Conservation (phyloP, 2,888 invertebrate genomes). For the Dynastes grantii region DNA sequence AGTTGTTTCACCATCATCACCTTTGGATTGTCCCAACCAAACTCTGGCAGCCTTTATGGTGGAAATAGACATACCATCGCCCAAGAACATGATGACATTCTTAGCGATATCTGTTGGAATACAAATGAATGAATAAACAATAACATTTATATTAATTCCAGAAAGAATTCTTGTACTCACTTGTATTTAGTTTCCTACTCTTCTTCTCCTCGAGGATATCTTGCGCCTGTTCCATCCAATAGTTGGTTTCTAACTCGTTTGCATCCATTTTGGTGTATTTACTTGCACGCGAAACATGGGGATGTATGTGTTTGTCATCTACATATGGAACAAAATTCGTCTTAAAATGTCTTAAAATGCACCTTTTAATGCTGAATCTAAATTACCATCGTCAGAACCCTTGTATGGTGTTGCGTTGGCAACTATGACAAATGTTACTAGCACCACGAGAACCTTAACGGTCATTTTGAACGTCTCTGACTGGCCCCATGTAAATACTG, state of each 20-base stretch:
- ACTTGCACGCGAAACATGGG: neutral
- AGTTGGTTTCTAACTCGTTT: neutral
- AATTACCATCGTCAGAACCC: too few species aligned
- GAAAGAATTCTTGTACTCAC: neutral
- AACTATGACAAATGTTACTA: neutral
- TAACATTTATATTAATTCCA: slow-evolving; percentile 76
- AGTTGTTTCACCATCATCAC: slow-evolving; percentile 78
- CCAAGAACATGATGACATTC: slow-evolving; percentile 87
- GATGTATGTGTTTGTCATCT: neutral
- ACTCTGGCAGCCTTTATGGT: slow-evolving; percentile 86
- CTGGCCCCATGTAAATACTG: neutral
- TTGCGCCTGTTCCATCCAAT: neutral
- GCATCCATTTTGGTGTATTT: neutral
- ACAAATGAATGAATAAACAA: slow-evolving; percentile 92
- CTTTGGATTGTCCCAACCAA: slow-evolving; percentile 78
- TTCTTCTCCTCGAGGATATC: neutral
- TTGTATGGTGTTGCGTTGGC: neutral
- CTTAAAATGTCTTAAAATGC: too few species aligned
- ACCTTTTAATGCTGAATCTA: too few species aligned
- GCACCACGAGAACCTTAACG: neutral
- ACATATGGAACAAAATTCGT: neutral
- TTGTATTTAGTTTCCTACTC: neutral
- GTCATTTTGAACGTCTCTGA: neutral
- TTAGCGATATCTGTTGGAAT: slow-evolving; percentile 79
- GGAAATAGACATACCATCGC: slow-evolving; percentile 91